These are phyloP conservation scores for Gnathonemus longibarbis DNA, from an alignment of 2,113 vertebrate genomes.

Conservation along the genomic window DNA sequence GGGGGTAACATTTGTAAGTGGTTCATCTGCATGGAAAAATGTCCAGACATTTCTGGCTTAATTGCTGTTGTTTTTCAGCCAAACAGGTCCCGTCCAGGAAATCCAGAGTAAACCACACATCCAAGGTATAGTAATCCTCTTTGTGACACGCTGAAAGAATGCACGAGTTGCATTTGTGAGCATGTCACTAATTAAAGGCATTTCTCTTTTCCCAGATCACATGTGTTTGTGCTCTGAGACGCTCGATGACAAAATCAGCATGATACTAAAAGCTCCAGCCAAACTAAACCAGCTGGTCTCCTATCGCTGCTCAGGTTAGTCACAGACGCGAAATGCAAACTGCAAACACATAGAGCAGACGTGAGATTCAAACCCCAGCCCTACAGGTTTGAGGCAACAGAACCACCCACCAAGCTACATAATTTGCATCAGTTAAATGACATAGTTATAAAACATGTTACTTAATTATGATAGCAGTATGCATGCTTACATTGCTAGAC, in stretches of 20 bases:
- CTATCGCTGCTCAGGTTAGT: constrained; percentile 48
- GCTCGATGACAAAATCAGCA: constrained; percentile 29
- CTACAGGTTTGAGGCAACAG: neutral
- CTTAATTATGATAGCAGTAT: neutral
- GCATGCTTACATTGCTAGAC: neutral
- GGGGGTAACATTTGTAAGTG: neutral
- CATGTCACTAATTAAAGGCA: neutral
- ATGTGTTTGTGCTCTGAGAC: constrained; percentile 40
- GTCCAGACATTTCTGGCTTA: constrained; percentile 8
- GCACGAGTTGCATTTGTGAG: neutral
- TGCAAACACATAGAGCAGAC: neutral
- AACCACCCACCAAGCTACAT: neutral
- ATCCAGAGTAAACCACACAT: neutral
- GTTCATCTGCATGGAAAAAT: neutral
- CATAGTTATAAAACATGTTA: neutral
- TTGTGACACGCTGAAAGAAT: neutral
- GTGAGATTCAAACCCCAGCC: neutral
- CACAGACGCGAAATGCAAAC: neutral
- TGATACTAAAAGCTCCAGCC: constrained; percentile 5
- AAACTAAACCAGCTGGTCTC: constrained; percentile 1
- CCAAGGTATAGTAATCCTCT: neutral
- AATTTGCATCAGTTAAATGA: neutral
- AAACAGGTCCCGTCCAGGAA: constrained; percentile 25
- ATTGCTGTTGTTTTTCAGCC: constrained; percentile 33
- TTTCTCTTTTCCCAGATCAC: constrained; percentile 21